Base-by-base conservation (phyloP, 2,797 vertebrate species). In the Sternarchorhynchus goeldii region DNA sequence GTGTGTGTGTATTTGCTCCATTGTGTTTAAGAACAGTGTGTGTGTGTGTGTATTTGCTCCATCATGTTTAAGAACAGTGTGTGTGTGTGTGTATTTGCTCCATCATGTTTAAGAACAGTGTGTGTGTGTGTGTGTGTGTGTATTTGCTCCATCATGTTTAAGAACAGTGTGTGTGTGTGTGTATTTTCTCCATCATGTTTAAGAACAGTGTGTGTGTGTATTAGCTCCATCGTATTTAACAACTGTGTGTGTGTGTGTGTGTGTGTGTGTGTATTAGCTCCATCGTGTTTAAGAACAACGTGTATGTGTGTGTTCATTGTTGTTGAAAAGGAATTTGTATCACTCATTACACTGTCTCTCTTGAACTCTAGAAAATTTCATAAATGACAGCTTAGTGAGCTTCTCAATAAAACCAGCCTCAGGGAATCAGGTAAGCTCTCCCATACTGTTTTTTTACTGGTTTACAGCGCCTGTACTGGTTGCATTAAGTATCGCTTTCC, bases 1-100 rank as follows among this genome's bases (percentile, higher is more conserved):
- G 10, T 50, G 70, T 57, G 7, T 55, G 20, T 67, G n/a, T n/a
- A n/a, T n/a, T n/a, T n/a, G 85, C 5, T 93, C 93, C 0, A 63
- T 93, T 75, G 88, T 93, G 81, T 92, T 93, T 80, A 93, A 91
- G 85, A 95, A 93, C 64, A 94, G 96, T 95, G 25, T 25, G 25
- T 25, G 25, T 25, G 1, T 25, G 25, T 25, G 45, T 32, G 25
- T 25, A 25, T 25, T 25, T 25, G 25, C 25, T 25, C 25, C 25
- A 25, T 25, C 25, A 25, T 25, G 25, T 25, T 25, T 25, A 25
- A 25, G 25, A 25, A 25, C 1, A 25, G 25, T 25, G 25, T 25
- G 25, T 25, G 25, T n/a, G n/a, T 25, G 25, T 25, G 25, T 25
- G 25, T 25, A 25, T 25, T 25, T 25, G 25, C 1, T 25, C 25